These are phyloP conservation scores for Calycopis cecrops DNA, from an alignment of 1,140 invertebrate genomes.

Conservation along the genomic window DNA sequence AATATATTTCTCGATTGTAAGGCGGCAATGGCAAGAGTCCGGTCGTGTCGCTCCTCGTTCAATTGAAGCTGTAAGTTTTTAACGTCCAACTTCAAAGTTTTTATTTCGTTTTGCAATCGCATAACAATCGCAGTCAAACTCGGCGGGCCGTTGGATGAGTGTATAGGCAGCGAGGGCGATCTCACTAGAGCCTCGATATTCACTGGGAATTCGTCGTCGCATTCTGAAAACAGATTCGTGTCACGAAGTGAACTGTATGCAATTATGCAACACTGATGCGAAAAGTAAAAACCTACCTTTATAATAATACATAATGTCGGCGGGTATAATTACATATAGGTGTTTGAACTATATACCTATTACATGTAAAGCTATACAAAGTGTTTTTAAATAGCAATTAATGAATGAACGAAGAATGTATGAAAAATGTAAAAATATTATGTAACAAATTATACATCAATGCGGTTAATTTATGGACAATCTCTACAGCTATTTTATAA, in stretches of 20 bases:
- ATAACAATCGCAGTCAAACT: conserved; percentile 66
- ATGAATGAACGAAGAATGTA: too few species aligned
- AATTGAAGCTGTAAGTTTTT: conserved; percentile 60
- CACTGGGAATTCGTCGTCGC: conserved; percentile 59
- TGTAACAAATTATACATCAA: too few species aligned
- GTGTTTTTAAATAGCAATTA: too few species aligned
- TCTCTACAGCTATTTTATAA: too few species aligned
- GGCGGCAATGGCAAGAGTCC: conserved; percentile 63
- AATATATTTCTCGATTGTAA: conserved; percentile 62
- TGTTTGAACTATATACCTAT: too few species aligned
- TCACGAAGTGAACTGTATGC: conserved; percentile 10
- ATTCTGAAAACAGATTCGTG: conserved; percentile 61
- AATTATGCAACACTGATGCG: not conserved
- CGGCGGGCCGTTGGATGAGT: conserved; percentile 50
- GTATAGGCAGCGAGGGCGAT: conserved; percentile 67
- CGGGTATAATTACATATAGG: too few species aligned
- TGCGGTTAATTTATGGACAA: too few species aligned
- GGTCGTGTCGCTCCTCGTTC: conserved; percentile 68
- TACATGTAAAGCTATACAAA: too few species aligned
- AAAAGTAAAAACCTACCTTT: too few species aligned
- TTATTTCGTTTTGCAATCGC: conserved; percentile 65
- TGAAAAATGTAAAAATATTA: too few species aligned
- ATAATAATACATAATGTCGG: too few species aligned
- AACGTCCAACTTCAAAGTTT: conserved; percentile 62
- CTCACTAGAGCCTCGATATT: conserved; percentile 60